Evolutionary conservation across 2,113 vertebrate species (phyloP).

Genomic region (Rhizomys pruinosus): DNA sequence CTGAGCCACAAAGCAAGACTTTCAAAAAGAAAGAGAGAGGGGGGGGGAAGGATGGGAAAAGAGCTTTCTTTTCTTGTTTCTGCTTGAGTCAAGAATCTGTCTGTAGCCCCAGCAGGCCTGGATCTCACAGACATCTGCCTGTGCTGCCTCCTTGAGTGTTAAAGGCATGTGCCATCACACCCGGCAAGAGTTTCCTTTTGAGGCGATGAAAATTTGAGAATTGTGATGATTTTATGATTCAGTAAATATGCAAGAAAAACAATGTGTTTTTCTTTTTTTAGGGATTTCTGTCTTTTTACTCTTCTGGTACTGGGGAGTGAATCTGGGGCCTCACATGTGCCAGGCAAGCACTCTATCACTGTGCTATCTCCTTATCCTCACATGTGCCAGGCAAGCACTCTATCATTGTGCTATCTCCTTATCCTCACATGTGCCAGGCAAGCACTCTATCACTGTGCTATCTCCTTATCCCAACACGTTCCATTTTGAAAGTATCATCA

Average conservation of each 20-base stretch:
- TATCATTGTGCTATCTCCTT: neutral
- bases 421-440: neutral
- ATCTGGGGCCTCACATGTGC: too few species aligned
- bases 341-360: neutral
- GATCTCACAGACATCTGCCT: too few species aligned
- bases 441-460: neutral
- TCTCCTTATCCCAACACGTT: neutral
- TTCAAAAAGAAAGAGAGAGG: neutral
- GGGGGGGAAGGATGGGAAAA: too few species aligned
- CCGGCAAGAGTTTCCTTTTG: neutral
- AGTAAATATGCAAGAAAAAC: constrained; percentile 23
- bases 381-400: neutral
- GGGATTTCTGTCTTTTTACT: neutral
- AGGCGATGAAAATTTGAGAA: constrained; percentile 24
- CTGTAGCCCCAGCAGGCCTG: too few species aligned
- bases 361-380: neutral
- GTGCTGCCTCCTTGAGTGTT: too few species aligned
- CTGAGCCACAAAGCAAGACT: neutral
- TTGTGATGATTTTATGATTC: neutral
- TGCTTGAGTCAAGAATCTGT: too few species aligned
- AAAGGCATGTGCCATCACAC: too few species aligned
- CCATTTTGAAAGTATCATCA: neutral
- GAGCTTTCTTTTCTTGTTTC: too few species aligned
- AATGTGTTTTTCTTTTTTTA: neutral
- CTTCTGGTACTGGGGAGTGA: neutral